Conservation (phyloP, 2,888 invertebrate genomes). For the Drosophila ochracea region DNA sequence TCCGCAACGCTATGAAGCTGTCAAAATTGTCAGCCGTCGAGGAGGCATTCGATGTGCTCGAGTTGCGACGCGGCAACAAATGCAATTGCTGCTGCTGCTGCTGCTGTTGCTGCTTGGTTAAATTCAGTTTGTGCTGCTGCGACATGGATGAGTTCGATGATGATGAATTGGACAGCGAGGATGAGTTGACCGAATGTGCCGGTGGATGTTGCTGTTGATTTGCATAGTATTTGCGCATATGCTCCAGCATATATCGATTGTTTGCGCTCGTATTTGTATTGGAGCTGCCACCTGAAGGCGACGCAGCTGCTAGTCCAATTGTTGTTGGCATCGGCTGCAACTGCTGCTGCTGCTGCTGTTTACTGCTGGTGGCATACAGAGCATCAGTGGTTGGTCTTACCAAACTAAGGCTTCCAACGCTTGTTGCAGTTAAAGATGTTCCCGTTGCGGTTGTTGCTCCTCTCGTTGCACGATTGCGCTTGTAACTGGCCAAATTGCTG, state of each 20-base stretch:
- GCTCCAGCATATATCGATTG: conserved; percentile 82
- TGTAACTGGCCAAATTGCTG: conserved; percentile 4
- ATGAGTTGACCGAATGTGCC: conserved; percentile 80
- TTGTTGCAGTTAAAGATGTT: conserved; percentile 18
- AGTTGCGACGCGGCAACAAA: conserved; percentile 75
- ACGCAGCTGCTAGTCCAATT: conserved; percentile 20
- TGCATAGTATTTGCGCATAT: conserved; percentile 83
- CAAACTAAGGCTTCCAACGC: conserved; percentile 38
- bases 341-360: conserved; percentile 49
- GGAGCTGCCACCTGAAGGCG: conserved; percentile 51
- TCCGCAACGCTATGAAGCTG: conserved; percentile 80
- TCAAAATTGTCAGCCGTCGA: conserved; percentile 83
- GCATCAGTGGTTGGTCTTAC: conserved; percentile 51
- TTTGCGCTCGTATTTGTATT: conserved; percentile 56
- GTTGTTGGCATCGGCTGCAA: conserved; percentile 24
- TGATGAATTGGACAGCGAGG: conserved; percentile 82
- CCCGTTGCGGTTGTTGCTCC: conserved; percentile 17
- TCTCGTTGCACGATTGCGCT: conserved; percentile 26
- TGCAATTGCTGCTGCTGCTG: conserved; percentile 50
- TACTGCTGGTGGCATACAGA: conserved; percentile 66
- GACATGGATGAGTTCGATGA: conserved; percentile 83
- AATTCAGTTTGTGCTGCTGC: conserved; percentile 62
- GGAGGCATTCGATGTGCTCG: conserved; percentile 82
- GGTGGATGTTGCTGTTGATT: conserved; percentile 80
- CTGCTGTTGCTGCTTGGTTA: conserved; percentile 57